Conservation (phyloP, 2,797 vertebrate genomes). For the Nannoperca obscura region DNA sequence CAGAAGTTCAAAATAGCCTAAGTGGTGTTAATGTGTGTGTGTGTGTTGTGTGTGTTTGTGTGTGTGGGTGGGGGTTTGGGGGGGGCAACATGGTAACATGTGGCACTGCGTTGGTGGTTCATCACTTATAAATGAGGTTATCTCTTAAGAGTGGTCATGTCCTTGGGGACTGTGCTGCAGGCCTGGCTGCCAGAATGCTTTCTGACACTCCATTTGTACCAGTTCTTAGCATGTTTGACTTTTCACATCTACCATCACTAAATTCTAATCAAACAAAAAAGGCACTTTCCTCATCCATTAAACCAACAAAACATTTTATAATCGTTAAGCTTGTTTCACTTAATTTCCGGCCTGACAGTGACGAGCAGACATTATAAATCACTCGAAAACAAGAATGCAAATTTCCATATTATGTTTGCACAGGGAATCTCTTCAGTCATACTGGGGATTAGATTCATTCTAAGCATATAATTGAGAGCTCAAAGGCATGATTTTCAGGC, state of each 20-base stretch:
- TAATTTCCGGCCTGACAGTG: conserved; percentile 20
- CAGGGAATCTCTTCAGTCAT: conserved; percentile 69
- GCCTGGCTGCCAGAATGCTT: conserved; percentile 37
- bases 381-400: conserved; percentile 31
- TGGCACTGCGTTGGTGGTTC: conserved; percentile 58
- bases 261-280: conserved; percentile 28
- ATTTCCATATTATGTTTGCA: conserved; percentile 60
- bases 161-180: conserved; percentile 41
- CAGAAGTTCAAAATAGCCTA: conserved; percentile 49
- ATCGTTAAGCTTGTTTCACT: neutral
- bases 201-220: conserved; percentile 54
- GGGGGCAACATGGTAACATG: conserved; percentile 32
- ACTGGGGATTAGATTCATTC: conserved; percentile 59
- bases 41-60: conserved; percentile 1
- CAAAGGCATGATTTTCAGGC: conserved; percentile 55
- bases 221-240: conserved; percentile 40
- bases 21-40: conserved; percentile 33
- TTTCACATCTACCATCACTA: conserved; percentile 13
- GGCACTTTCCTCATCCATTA: conserved; percentile 1
- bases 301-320: conserved; percentile 1
- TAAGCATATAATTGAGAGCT: conserved; percentile 64
- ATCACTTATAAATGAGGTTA: conserved; percentile 78
- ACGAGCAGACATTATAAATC: conserved; percentile 28
- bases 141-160: conserved; percentile 60
- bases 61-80: conserved; percentile 11